Conservation (phyloP, 2,113 vertebrate genomes). For the Benitochromis conjunctus region DNA sequence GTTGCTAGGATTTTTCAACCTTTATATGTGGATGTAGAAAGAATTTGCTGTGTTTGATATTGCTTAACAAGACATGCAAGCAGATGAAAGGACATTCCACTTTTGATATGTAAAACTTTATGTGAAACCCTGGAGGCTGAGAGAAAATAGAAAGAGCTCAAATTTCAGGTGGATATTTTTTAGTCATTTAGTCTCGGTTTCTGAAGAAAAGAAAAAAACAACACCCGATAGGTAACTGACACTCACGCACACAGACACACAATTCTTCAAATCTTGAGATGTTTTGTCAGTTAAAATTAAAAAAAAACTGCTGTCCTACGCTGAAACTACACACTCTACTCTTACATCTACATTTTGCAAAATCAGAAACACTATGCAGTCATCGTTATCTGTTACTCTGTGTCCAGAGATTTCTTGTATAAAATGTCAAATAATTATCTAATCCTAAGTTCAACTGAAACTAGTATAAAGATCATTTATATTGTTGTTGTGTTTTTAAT, state of each 20-base stretch:
- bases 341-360: neutral
- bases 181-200: conserved; percentile 33
- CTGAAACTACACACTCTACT: neutral
- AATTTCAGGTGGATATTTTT: conserved; percentile 60
- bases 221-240: neutral
- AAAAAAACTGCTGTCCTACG: neutral
- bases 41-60: conserved; percentile 60
- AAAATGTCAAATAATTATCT: neutral
- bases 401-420: neutral
- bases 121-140: conserved; percentile 39
- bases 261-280: neutral
- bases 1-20: conserved; percentile 58
- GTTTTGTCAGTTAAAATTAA: neutral
- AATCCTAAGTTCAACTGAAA: neutral
- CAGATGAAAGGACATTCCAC: conserved; percentile 52
- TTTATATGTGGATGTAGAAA: conserved; percentile 53
- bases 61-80: conserved; percentile 53
- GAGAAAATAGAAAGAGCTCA: conserved; percentile 56
- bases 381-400: neutral
- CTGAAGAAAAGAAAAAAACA: conserved; percentile 14
- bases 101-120: conserved; percentile 66
- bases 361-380: neutral
- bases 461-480: neutral
- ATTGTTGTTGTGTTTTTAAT: neutral
- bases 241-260: neutral